Evolutionary conservation across 2,888 invertebrate genomes (phyloP).

Genomic region (Fissipunctia ypsillon): DNA sequence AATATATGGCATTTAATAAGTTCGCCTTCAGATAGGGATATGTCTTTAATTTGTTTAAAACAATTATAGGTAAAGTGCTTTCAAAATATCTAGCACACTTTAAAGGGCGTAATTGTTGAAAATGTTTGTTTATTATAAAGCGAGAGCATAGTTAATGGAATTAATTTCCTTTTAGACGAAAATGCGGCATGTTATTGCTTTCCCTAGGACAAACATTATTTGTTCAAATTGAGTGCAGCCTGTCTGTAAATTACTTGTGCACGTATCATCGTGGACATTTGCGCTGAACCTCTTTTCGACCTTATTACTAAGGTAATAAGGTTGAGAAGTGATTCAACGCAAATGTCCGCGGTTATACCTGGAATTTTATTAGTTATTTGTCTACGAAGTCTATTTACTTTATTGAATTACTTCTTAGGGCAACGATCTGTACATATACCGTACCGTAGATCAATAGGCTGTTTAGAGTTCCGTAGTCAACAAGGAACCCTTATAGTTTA

Average conservation of each 20-base stretch:
- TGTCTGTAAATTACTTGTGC: neutral
- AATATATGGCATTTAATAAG: no score
- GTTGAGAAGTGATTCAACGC: no score
- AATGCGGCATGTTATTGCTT: slow-evolving; percentile 9
- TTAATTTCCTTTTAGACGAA: slow-evolving; percentile 17
- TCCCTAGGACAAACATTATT: neutral
- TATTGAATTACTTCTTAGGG: neutral
- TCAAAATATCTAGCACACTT: neutral
- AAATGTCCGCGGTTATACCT: no score
- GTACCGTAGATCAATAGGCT: neutral
- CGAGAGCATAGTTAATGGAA: neutral
- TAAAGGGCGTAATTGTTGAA: neutral
- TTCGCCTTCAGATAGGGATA: no score
- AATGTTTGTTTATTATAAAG: neutral
- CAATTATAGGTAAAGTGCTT: no score
- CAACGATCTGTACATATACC: neutral
- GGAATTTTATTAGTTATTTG: slow-evolving; percentile 21
- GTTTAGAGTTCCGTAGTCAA: no score
- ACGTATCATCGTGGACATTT: no score
- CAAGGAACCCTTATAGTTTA: no score
- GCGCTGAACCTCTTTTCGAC: no score
- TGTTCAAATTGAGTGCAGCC: slow-evolving; percentile 5
- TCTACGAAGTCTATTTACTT: neutral
- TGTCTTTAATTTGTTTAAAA: no score
- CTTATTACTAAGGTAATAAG: no score